These are phyloP conservation scores for Actinia equina DNA, from an alignment of 64 coral and sea anemone species.

Conservation along the genomic window DNA sequence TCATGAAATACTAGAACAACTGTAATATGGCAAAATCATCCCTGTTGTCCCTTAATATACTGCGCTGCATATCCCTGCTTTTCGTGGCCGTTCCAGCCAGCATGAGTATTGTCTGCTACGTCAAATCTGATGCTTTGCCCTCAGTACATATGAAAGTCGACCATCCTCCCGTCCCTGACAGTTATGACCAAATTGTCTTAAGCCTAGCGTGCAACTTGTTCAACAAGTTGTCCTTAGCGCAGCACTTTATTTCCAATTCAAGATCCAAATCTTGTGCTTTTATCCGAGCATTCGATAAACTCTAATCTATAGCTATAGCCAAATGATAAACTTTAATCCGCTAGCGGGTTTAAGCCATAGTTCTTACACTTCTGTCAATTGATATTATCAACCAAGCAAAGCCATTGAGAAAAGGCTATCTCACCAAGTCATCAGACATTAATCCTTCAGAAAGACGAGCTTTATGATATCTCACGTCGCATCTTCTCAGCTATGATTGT, in stretches of 20 bases:
- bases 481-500: constrained; percentile 12
- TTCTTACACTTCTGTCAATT: constrained; percentile 10
- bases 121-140: not conserved
- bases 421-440: not conserved
- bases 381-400: not conserved
- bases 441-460: constrained; percentile 8
- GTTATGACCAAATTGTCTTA: not conserved
- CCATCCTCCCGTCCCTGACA: not conserved
- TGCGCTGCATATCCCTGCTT: too few species aligned
- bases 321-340: constrained; percentile 9
- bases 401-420: constrained; percentile 13
- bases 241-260: constrained; percentile 18
- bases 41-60: too few species aligned
- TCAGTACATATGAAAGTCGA: not conserved
- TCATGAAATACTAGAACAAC: too few species aligned
- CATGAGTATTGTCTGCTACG: not conserved
- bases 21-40: not conserved
- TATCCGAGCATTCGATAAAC: constrained; percentile 15
- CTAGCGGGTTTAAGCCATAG: not conserved
- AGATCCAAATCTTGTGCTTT: not conserved
- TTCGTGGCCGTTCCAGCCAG: too few species aligned
- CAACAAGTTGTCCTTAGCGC: not conserved
- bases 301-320: constrained; percentile 1
- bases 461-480: constrained; percentile 15
- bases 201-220: not conserved